Evolutionary conservation across 2,797 vertebrate genomes (phyloP).

Genomic region (Oreortyx pictus): DNA sequence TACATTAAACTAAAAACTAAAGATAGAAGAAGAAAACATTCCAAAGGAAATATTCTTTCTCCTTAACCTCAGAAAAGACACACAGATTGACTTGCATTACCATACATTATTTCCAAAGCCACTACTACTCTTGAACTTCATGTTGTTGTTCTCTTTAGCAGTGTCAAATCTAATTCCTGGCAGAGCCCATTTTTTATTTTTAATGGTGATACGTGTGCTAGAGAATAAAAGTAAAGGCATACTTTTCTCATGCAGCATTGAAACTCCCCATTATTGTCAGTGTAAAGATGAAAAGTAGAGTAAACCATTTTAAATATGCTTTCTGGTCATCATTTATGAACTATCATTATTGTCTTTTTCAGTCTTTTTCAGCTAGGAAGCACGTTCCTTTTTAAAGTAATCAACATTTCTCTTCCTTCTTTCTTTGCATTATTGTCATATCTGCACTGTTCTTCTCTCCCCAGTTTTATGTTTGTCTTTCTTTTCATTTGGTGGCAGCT

Average conservation of each 20-base stretch:
- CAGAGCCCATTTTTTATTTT: not conserved
- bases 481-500: not conserved
- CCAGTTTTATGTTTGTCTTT: not conserved
- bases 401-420: not conserved
- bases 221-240: rapidly evolving
- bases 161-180: not conserved
- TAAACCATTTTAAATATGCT: not conserved
- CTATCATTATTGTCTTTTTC: not conserved
- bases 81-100: not conserved
- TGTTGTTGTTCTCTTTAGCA: not conserved
- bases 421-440: not conserved
- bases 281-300: not conserved
- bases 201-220: not conserved
- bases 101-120: not conserved
- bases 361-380: not conserved
- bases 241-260: not conserved
- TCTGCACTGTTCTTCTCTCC: not conserved
- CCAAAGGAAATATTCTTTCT: not conserved
- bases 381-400: not conserved
- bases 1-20: not conserved
- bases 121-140: not conserved
- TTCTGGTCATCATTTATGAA: not conserved
- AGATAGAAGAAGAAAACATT: not conserved
- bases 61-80: not conserved
- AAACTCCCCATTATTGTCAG: not conserved